Conservation (phyloP, 1,140 invertebrate genomes). For the Ceratina calcarata region DNA sequence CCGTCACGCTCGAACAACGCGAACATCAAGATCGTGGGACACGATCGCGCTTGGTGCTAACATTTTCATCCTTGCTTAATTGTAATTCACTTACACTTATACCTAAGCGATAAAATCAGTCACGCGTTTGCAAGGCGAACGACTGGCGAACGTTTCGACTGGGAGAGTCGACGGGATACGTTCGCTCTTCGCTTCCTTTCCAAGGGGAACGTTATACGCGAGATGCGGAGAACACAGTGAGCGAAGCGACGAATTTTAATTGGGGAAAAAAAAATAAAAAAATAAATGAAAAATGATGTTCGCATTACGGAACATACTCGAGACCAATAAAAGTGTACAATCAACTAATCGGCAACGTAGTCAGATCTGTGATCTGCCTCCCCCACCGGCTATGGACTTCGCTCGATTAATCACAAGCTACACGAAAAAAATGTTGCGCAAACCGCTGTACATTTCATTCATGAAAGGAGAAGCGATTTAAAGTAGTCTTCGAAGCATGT, state of each 20-base stretch:
- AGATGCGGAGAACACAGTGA: too few relatives aligned
- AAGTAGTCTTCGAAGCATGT: too few relatives aligned
- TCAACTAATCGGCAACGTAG: background rate
- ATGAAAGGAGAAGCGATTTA: too few relatives aligned
- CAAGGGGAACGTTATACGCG: background rate
- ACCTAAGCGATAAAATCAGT: conserved; percentile 10
- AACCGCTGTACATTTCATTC: too few relatives aligned
- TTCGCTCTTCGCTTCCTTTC: background rate
- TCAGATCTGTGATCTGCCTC: background rate
- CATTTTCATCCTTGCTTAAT: background rate
- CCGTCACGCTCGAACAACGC: background rate
- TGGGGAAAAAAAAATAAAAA: too few relatives aligned
- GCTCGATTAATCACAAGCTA: background rate
- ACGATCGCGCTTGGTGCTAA: background rate
- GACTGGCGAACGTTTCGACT: background rate
- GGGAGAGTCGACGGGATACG: background rate
- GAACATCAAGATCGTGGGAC: background rate
- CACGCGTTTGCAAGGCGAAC: conserved; percentile 9
- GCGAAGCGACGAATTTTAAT: too few relatives aligned
- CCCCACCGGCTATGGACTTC: background rate
- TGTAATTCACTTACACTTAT: background rate
- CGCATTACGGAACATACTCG: too few relatives aligned
- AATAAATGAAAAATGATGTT: too few relatives aligned
- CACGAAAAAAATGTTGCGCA: too few relatives aligned
- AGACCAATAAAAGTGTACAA: too few relatives aligned